Conservation (phyloP, 1,140 invertebrate genomes). For the Drosophila nasuta region DNA sequence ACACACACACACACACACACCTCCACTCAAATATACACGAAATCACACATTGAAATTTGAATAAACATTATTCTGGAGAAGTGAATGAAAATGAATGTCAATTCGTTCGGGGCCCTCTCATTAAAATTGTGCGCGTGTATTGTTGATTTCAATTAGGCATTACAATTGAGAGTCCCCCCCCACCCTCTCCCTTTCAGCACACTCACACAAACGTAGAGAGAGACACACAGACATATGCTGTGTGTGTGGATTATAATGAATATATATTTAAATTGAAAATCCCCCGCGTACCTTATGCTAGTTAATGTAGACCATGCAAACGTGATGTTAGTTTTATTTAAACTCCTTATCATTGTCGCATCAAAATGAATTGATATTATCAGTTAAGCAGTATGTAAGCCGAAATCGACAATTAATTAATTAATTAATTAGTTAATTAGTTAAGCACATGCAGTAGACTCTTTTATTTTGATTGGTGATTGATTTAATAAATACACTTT, state of each 20-base stretch:
- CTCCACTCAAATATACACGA: constrained; percentile 1
- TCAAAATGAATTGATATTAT: constrained; percentile 18
- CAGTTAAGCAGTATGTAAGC: constrained; percentile 27
- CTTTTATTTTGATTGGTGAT: constrained; percentile 28
- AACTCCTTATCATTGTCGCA: constrained; percentile 41
- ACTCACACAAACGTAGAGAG: constrained; percentile 8
- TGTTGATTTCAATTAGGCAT: constrained; percentile 35
- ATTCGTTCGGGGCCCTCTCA: constrained; percentile 23
- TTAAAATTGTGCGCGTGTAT: constrained; percentile 19
- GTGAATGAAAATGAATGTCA: constrained; percentile 31
- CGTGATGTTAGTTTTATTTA: constrained; percentile 59
- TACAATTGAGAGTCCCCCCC: constrained; percentile 20
- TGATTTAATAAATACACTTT: constrained; percentile 27
- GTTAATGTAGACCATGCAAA: constrained; percentile 48
- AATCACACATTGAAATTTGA: constrained; percentile 27
- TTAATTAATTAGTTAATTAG: constrained; percentile 49
- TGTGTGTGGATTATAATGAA: constrained; percentile 16
- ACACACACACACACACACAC: constrained; percentile 2
- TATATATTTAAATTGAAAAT: constrained; percentile 22
- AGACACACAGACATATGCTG: constrained; percentile 3
- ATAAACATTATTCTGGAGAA: constrained; percentile 26
- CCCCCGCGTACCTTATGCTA: constrained; percentile 24
- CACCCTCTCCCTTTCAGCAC: neutral
- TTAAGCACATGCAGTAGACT: constrained; percentile 56
- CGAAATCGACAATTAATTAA: constrained; percentile 35